Percentiles rank a stretch among this genome's conserved stretches.
Conservation (phyloP, 2,113 vertebrate genomes). For the Eptatretus burgeri region DNA sequence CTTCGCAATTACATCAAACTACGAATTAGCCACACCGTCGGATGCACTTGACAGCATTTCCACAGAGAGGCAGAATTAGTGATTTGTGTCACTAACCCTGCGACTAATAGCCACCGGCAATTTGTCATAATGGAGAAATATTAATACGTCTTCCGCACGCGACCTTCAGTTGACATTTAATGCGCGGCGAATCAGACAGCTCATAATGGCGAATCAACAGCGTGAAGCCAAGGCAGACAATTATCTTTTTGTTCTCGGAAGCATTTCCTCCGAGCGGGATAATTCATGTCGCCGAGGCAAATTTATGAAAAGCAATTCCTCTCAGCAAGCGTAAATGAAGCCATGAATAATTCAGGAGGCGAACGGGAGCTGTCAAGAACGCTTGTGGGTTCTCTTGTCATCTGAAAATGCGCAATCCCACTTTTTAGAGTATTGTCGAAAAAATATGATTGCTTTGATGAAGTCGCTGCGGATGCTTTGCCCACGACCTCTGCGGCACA, state of each 20-base stretch:
- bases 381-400: slow-evolving; percentile 1
- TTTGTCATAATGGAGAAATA: slow-evolving; percentile 4
- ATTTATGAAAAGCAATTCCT: slow-evolving; percentile 7
- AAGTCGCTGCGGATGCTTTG: too few relatives aligned
- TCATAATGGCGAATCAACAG: slow-evolving; percentile 7
- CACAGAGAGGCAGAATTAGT: slow-evolving; percentile 5
- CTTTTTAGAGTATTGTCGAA: background rate
- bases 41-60: slow-evolving; percentile 1
- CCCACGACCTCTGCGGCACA: too few relatives aligned
- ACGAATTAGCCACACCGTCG: too few relatives aligned
- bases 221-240: slow-evolving; percentile 6
- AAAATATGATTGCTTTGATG: too few relatives aligned
- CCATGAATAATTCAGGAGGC: slow-evolving; percentile 5
- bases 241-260: slow-evolving; percentile 4
- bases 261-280: slow-evolving; percentile 4
- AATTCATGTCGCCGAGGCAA: slow-evolving; percentile 5
- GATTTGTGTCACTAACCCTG: slow-evolving; percentile 2
- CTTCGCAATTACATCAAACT: too few relatives aligned
- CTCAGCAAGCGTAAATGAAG: slow-evolving; percentile 4
- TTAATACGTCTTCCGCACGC: slow-evolving; percentile 4
- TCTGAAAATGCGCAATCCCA: slow-evolving; percentile 3
- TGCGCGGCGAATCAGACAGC: slow-evolving; percentile 4
- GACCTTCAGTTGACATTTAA: slow-evolving; percentile 6
- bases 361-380: background rate
- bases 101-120: slow-evolving; percentile 1